Evolutionary conservation across 2,113 vertebrate genomes (phyloP).

Genomic region (Tachycineta bicolor): DNA sequence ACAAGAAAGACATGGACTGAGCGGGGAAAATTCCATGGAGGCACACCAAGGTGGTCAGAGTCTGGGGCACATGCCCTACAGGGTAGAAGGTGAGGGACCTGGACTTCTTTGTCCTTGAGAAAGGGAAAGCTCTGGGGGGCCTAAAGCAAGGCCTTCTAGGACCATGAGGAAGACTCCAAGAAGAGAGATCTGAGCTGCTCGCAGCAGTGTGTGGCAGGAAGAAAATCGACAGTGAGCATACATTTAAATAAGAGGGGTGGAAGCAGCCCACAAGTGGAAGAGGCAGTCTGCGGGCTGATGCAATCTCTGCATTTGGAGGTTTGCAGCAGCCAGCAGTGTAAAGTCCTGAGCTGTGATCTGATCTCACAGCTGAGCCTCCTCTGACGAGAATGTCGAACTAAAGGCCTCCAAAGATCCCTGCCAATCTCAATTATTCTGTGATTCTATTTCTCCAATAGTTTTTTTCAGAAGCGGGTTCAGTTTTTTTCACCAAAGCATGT

Average conservation of each 20-base stretch:
- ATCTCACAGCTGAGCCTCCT: neutral
- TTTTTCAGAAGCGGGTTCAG: accelerated
- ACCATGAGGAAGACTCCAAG: neutral
- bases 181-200: neutral
- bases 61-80: accelerated
- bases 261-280: neutral
- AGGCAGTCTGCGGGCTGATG: neutral
- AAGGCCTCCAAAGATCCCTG: neutral
- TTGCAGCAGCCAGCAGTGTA: neutral
- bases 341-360: neutral
- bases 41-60: neutral
- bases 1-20: neutral
- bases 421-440: neutral
- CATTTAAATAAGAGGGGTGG: neutral
- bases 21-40: neutral
- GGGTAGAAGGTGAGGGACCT: neutral
- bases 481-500: neutral
- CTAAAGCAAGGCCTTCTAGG: neutral
- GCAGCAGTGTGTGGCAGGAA: neutral
- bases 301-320: neutral
- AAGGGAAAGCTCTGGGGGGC: neutral
- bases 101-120: neutral
- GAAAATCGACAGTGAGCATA: neutral
- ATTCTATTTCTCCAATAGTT: neutral
- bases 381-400: neutral